Percentiles rank a stretch among this genome's conserved stretches.
These are phyloP conservation scores for Amaurobius ferox DNA, from an alignment of 2,888 invertebrate species.

Conservation along the genomic window DNA sequence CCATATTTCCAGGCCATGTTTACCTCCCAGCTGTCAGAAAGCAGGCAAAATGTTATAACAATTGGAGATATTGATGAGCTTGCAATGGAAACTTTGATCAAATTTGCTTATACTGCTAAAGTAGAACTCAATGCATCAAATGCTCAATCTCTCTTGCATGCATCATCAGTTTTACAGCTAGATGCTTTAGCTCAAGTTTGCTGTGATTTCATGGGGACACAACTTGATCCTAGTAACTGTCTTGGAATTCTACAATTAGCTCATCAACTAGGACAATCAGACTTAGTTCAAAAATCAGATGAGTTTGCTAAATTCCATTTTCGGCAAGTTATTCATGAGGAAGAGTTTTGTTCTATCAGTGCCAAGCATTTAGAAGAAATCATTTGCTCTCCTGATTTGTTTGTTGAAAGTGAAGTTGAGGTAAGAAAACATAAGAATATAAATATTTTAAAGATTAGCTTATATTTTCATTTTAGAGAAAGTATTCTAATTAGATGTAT, in stretches of 20 bases:
- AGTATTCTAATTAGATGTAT: no score
- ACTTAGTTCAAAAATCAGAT: constrained; percentile 77
- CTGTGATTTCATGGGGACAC: constrained; percentile 78
- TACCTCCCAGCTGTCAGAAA: constrained; percentile 78
- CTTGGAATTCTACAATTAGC: constrained; percentile 79
- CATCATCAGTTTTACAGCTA: constrained; percentile 79
- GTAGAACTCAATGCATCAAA: constrained; percentile 78
- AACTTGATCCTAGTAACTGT: constrained; percentile 78
- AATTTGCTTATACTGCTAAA: constrained; percentile 79
- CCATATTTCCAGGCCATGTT: constrained; percentile 80
- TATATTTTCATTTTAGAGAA: no score
- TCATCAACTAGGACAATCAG: constrained; percentile 78
- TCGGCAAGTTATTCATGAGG: constrained; percentile 75
- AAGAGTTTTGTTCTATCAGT: constrained; percentile 76
- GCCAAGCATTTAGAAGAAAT: constrained; percentile 75
- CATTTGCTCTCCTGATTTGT: constrained; percentile 70
- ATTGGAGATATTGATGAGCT: constrained; percentile 77
- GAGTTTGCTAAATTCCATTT: constrained; percentile 77
- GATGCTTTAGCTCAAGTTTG: constrained; percentile 78
- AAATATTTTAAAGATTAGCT: no score
- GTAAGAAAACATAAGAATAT: constrained; percentile 74
- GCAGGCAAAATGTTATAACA: constrained; percentile 74
- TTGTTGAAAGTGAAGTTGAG: constrained; percentile 74
- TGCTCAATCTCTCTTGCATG: constrained; percentile 79
- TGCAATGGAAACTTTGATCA: constrained; percentile 77